Conservation (phyloP, 1,140 invertebrate genomes). For the Ostrea edulis region DNA sequence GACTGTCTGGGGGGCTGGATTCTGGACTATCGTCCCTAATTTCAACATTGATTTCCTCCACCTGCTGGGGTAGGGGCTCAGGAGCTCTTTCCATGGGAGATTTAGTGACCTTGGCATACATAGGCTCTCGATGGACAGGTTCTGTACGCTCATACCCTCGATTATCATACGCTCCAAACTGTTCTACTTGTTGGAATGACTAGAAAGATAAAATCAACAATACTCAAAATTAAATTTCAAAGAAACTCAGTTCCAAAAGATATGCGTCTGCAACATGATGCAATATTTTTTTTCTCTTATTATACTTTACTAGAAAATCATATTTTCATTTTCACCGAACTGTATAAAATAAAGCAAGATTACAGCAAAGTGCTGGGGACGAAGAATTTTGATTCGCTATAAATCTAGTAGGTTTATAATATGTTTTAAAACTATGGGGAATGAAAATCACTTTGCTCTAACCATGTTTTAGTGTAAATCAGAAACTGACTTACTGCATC, state of each 20-base stretch:
- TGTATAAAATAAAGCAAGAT: too few species aligned
- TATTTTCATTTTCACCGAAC: too few species aligned
- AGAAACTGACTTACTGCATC: constrained; percentile 18
- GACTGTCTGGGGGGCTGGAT: constrained; percentile 16
- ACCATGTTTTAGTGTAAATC: too few species aligned
- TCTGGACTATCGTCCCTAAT: constrained; percentile 45
- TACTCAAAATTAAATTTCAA: not conserved
- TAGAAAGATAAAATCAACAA: not conserved
- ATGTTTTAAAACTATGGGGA: too few species aligned
- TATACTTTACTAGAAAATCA: too few species aligned
- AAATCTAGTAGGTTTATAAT: too few species aligned
- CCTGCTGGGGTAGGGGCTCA: constrained; percentile 22
- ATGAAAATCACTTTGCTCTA: too few species aligned
- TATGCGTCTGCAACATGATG: too few species aligned
- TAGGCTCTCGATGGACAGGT: constrained; percentile 1
- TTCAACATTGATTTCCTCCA: constrained; percentile 47
- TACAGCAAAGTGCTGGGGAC: too few species aligned
- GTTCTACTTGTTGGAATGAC: constrained; percentile 49
- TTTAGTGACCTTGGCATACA: constrained; percentile 60
- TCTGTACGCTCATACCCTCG: constrained; percentile 42
- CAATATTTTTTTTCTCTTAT: too few species aligned
- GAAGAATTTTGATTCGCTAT: too few species aligned
- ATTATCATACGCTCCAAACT: constrained; percentile 60
- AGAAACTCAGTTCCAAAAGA: too few species aligned
- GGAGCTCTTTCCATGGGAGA: not conserved